phyloP scores from a whole-genome alignment of 2,888 invertebrate species.

The Agrilus mali region DNA sequence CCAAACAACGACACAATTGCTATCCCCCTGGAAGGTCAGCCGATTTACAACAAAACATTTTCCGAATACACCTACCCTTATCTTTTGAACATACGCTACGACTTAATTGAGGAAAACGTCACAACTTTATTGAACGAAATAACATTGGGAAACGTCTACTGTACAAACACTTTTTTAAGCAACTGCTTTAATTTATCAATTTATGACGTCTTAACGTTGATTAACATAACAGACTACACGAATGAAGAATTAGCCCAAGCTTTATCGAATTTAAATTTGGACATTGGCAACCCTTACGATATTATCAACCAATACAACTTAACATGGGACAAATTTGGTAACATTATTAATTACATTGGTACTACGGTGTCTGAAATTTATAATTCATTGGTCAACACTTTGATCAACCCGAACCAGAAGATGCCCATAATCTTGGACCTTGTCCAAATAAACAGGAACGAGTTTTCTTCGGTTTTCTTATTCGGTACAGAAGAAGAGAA shows the following conservation, averaged over 20 bases:
- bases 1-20: too few species aligned
- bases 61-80: conserved; percentile 1
- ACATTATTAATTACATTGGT: conserved; percentile 3
- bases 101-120: conserved; percentile 4
- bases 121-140: conserved; percentile 4
- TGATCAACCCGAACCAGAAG: conserved; percentile 3
- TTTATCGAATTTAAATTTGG: conserved; percentile 3
- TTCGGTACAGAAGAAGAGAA: conserved; percentile 8
- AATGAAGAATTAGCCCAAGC: conserved; percentile 2
- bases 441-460: conserved; percentile 7
- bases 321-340: background rate
- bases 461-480: conserved; percentile 6
- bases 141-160: conserved; percentile 2
- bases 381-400: conserved; percentile 4
- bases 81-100: conserved; percentile 3
- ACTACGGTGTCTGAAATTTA: conserved; percentile 6
- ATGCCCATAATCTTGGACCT: conserved; percentile 5
- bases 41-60: too few species aligned
- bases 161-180: background rate
- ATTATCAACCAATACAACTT: conserved; percentile 1
- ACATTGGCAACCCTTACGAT: background rate
- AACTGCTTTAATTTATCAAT: conserved; percentile 2
- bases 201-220: conserved; percentile 2
- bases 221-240: conserved; percentile 1
- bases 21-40: too few species aligned